These are phyloP conservation scores for Oeneis ivallda DNA, from an alignment of 2,888 invertebrate species.

Conservation along the genomic window DNA sequence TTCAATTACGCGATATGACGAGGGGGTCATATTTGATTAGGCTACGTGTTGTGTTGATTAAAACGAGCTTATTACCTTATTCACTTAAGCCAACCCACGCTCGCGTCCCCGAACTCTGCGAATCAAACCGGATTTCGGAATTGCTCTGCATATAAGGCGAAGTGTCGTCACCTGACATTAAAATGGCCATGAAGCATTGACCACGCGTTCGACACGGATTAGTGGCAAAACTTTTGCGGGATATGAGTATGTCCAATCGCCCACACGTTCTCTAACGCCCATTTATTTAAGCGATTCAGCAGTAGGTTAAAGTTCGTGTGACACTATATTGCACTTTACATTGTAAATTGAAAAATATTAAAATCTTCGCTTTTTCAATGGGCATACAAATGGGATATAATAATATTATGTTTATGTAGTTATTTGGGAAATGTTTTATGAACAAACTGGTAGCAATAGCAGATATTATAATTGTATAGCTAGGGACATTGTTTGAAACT, in stretches of 20 bases:
- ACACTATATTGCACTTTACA: neutral
- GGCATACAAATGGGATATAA: too few species aligned
- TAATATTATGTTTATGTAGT: neutral
- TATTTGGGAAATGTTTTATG: neutral
- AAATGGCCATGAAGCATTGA: constrained; percentile 60
- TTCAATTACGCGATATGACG: constrained; percentile 78
- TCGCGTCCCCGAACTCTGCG: constrained; percentile 40
- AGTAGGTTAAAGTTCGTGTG: constrained; percentile 14
- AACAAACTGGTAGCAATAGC: neutral
- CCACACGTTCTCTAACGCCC: constrained; percentile 25
- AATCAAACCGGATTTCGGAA: constrained; percentile 56
- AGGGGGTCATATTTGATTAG: constrained; percentile 80
- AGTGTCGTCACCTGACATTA: constrained; percentile 59
- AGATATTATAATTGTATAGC: neutral
- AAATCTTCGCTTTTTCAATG: too few species aligned
- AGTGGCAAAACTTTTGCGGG: constrained; percentile 33
- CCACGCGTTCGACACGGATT: constrained; percentile 38
- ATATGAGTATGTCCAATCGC: constrained; percentile 37
- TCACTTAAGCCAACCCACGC: constrained; percentile 61
- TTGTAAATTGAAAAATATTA: neutral
- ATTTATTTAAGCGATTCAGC: neutral
- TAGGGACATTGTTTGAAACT: constrained; percentile 3
- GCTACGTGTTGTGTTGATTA: constrained; percentile 79
- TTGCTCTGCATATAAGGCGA: constrained; percentile 48
- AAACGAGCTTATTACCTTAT: constrained; percentile 78